These are phyloP conservation scores for Syrmaticus mikado DNA, from an alignment of 2,113 vertebrate species.

Conservation along the genomic window DNA sequence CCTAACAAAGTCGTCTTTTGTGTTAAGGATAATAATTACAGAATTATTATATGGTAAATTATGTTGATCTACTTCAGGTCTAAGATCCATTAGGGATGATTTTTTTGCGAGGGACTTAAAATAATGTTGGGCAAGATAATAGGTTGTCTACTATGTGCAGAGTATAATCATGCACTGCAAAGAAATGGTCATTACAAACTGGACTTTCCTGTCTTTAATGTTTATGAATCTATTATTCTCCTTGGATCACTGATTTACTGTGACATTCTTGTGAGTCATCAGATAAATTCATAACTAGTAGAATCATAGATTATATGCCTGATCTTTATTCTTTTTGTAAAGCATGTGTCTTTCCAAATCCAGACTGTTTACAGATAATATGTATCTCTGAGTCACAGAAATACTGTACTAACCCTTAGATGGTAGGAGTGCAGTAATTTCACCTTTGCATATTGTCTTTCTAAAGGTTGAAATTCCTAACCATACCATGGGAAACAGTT, in stretches of 20 bases:
- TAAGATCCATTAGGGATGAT: background rate
- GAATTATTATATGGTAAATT: background rate
- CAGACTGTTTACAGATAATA: background rate
- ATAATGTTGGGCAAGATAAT: background rate
- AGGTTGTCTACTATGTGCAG: background rate
- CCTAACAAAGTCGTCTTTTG: background rate
- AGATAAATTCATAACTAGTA: background rate
- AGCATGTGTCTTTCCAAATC: background rate
- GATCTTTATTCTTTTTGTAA: background rate
- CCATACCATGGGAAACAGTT: background rate
- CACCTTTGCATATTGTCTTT: background rate
- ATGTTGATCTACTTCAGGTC: background rate
- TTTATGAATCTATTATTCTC: background rate
- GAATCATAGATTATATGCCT: background rate
- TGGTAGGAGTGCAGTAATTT: background rate
- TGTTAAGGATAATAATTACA: background rate
- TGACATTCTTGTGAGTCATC: background rate
- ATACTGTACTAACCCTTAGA: background rate
- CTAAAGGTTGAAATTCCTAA: background rate
- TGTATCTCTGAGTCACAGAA: background rate
- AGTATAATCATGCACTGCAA: background rate
- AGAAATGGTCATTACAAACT: background rate
- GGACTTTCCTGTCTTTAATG: background rate
- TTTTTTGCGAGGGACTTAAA: background rate
- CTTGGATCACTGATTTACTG: background rate